Percentiles rank a stretch among this genome's conserved stretches.
Conservation (phyloP, 2,888 invertebrate genomes). For the Atrina japonica region DNA sequence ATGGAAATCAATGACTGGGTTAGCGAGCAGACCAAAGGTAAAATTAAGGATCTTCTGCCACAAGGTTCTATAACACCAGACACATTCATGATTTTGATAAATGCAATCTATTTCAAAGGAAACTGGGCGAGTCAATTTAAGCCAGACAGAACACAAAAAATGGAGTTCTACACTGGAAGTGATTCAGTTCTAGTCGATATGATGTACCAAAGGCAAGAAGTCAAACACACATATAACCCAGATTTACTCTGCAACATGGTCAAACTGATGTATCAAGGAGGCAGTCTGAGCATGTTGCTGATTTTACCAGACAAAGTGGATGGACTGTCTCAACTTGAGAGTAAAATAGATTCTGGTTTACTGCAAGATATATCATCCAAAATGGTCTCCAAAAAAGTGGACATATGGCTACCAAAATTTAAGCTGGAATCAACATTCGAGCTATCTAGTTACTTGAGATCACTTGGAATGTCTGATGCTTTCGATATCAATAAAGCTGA, state of each 20-base stretch:
- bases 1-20: slow-evolving; percentile 90
- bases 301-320: slow-evolving; percentile 66
- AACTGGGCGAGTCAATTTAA: slow-evolving; percentile 83
- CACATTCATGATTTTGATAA: slow-evolving; percentile 80
- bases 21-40: slow-evolving; percentile 72
- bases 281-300: slow-evolving; percentile 66
- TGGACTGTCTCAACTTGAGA: slow-evolving; percentile 58
- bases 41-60: slow-evolving; percentile 89
- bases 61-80: slow-evolving; percentile 78
- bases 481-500: slow-evolving; percentile 68
- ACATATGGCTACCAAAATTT: slow-evolving; percentile 64
- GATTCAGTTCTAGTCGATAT: slow-evolving; percentile 29
- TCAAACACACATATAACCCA: too few species aligned
- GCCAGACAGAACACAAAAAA: slow-evolving; percentile 79
- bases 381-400: slow-evolving; percentile 24
- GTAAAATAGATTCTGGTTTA: slow-evolving; percentile 15
- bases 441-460: slow-evolving; percentile 40
- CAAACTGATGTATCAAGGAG: slow-evolving; percentile 81
- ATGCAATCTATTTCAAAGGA: slow-evolving; percentile 82
- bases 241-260: neutral
- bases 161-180: slow-evolving; percentile 83
- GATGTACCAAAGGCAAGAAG: slow-evolving; percentile 83
- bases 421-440: slow-evolving; percentile 55
- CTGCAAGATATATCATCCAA: slow-evolving; percentile 13
- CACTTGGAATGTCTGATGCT: slow-evolving; percentile 70